phyloP scores from a whole-genome alignment of 2,113 vertebrate species.

The Serinus canaria region DNA sequence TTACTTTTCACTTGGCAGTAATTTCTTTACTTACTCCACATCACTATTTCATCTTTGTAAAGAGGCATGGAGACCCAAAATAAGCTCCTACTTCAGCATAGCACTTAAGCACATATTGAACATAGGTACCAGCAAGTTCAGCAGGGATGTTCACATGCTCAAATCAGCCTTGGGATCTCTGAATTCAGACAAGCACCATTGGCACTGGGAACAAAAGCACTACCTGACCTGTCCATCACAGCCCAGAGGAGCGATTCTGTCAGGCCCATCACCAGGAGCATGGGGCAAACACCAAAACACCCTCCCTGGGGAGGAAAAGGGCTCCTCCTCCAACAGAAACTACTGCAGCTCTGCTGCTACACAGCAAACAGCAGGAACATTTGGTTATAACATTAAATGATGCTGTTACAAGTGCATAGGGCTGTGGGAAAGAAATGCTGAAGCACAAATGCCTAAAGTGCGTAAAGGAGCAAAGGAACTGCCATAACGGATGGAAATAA shows the following conservation, averaged over 20 bases:
- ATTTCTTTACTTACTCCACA: background rate
- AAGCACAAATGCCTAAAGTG: background rate
- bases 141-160: background rate
- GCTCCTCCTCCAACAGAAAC: background rate
- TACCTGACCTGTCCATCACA: background rate
- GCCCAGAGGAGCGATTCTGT: background rate
- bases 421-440: background rate
- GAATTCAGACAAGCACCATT: background rate
- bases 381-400: background rate
- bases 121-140: background rate
- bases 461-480: background rate
- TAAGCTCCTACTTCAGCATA: background rate
- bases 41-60: background rate
- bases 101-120: background rate
- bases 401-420: background rate
- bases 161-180: background rate
- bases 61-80: background rate
- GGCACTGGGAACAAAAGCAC: background rate
- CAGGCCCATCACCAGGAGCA: background rate
- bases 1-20: background rate
- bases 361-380: background rate
- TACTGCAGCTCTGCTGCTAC: background rate
- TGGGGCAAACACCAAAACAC: background rate
- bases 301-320: background rate
- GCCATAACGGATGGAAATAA: background rate